Percentiles rank a stretch among this genome's conserved stretches.
Evolutionary conservation across 2,113 vertebrate genomes (phyloP).

Genomic region (Pimephales promelas): DNA sequence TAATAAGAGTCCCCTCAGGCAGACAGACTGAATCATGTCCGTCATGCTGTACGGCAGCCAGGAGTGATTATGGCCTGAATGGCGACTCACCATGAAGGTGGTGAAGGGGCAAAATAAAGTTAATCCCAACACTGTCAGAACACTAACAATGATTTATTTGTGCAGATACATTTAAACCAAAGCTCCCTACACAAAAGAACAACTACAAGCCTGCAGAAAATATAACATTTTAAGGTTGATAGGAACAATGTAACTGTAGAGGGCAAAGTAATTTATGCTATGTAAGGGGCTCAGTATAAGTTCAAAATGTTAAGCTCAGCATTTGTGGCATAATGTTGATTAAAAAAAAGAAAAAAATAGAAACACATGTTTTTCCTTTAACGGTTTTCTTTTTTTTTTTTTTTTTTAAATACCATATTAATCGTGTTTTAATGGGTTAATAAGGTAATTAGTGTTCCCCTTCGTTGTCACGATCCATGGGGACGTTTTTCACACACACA

Average conservation of each 20-base stretch:
- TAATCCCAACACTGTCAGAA: neutral
- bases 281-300: too few species aligned
- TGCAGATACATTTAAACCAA: neutral
- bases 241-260: neutral
- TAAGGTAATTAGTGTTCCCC: too few species aligned
- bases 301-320: neutral
- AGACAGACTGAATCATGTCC: neutral
- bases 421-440: too few species aligned
- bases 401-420: too few species aligned
- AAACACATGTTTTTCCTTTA: neutral
- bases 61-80: neutral
- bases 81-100: conserved; percentile 20
- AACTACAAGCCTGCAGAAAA: neutral
- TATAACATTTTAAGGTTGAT: neutral
- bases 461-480: too few species aligned
- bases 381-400: too few species aligned
- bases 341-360: neutral
- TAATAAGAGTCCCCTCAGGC: conserved; percentile 54
- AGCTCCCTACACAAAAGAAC: neutral
- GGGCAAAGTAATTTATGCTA: too few species aligned
- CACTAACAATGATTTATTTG: neutral
- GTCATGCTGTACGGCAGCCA: neutral
- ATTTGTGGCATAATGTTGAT: neutral
- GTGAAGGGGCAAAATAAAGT: conserved; percentile 28
- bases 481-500: too few species aligned